Evolutionary conservation across 2,113 vertebrate species (phyloP), one percentile per base, ranked within the genome.

Genomic region (Callaeas wilsoni): DNA sequence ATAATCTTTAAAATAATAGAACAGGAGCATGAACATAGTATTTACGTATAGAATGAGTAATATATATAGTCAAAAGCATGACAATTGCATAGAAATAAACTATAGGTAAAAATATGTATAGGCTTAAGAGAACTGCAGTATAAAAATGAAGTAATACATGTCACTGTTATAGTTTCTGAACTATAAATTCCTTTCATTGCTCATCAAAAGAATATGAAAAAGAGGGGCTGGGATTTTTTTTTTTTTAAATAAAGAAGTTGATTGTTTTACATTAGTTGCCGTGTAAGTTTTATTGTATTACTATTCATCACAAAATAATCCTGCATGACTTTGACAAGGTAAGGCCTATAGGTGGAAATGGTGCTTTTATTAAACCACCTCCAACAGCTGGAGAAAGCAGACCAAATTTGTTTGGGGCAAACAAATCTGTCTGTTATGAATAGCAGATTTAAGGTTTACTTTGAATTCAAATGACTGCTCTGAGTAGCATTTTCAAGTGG

Each of bases 41-140:
- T 64, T 94, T 91, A 79, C 25, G 27, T 84, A 76, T 5, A 74
- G 37, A 88, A 69, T 46, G 30, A 94, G 27, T 53, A 81, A 78
- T 52, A 77, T 59, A 63, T 27, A 52, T 55, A 81, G 35, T 56
- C 13, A 87, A 91, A 84, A 91, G 80, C 35, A 84, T 35, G 41
- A 55, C 62, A 75, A 84, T 76, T 87, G 52, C 22, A 65, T 30
- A 68, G 63, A 86, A 92, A 83, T 46, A 55, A 87, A 63, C 29
- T 53, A 67, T 3, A 57, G 32, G 46, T 60, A 70, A 77, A 70
- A 80, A 91, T 56, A 84, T 16, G 30, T 26, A 84, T 32, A 80
- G 23, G 14, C 12, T 80, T 92, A 83, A 37, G 30, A 93, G 37
- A 86, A 90, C 12, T 70, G 25, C 17, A 75, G 22, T 49, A 87